Evolutionary conservation across 1,140 invertebrate genomes (phyloP), one percentile per base, ranked within the genome.

Genomic region (Dreissena rostriformis): DNA sequence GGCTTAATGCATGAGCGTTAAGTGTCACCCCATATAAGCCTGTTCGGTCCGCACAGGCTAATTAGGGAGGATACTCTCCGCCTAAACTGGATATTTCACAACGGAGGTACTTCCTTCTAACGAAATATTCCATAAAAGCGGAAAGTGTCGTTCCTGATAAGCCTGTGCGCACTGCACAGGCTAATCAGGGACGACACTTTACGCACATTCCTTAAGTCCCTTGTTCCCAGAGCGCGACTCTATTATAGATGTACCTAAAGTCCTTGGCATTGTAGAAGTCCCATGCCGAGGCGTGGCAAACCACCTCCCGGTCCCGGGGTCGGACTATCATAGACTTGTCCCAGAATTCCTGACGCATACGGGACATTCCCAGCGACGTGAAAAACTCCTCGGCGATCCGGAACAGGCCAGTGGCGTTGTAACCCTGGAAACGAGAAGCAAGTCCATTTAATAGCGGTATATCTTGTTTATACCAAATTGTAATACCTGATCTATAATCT

Each of bases 211-310:
- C 2, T 39, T 39, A 8, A 2, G 39, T n/a, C n/a, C n/a, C n/a
- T n/a, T 39, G 2, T 39, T 39, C 39, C 8, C 8, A 39, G 2
- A 39, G 8, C 2, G 29, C 1, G 26, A 7, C 29, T 68, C 24
- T 68, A 68, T 68, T 26, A 26, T 28, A 29, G 28, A 26, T 15
- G 84, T 87, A 96, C 96, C 96, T 88, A 87, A 94, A 96, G 90
- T 97, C 97, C 84, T 96, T 94, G 71, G 95, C 94, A 90, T 98
- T 97, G 91, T 96, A 98, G 93, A 98, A 98, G 92, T 98, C 97
- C 97, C 97, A 98, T 2, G 97, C 97, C 96, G 98, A 97, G 0
- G 97, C 97, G 90, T 98, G 97, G 89, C 97, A 98, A 7, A 97
- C 96, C 1, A 95, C 88, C 19, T 87, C 79, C 0, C 96, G 94